phyloP scores from a whole-genome alignment of 2,797 vertebrate genomes.

The Eidolon dupreanum region DNA sequence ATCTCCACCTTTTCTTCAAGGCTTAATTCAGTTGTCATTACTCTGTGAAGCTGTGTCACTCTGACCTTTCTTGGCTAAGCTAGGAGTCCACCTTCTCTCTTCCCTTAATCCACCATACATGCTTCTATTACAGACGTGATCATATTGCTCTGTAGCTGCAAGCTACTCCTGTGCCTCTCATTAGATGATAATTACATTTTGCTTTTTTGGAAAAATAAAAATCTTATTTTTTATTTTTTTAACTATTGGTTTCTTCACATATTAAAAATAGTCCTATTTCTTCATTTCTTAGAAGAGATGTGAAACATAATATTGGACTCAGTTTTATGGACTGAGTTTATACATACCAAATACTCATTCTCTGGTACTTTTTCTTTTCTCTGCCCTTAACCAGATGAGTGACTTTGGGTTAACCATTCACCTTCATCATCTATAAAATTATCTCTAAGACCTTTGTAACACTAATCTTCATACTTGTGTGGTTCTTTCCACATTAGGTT shows the following conservation, averaged over 20 bases:
- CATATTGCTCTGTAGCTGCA: not conserved
- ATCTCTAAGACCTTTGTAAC: not conserved
- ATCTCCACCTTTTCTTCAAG: not conserved
- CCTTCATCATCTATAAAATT: not conserved
- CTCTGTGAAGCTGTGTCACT: not conserved
- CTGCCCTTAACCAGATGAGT: slow-evolving; percentile 10
- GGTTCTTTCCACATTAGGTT: not conserved
- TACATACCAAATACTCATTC: not conserved
- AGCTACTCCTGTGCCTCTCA: not conserved
- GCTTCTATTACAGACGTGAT: not conserved
- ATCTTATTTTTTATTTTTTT: not conserved
- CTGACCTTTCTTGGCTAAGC: not conserved
- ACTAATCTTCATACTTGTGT: not conserved
- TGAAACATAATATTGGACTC: not conserved
- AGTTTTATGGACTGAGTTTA: not conserved
- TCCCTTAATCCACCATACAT: not conserved
- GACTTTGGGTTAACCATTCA: not conserved
- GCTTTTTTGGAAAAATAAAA: not conserved
- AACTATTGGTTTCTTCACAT: not conserved
- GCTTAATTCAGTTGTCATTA: not conserved
- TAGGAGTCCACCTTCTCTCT: accelerated
- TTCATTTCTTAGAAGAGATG: not conserved
- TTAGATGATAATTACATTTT: not conserved
- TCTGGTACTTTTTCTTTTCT: not conserved
- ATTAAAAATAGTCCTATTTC: not conserved